These are phyloP conservation scores for Oplegnathus fasciatus DNA, from an alignment of 2,113 vertebrate species.

Conservation along the genomic window DNA sequence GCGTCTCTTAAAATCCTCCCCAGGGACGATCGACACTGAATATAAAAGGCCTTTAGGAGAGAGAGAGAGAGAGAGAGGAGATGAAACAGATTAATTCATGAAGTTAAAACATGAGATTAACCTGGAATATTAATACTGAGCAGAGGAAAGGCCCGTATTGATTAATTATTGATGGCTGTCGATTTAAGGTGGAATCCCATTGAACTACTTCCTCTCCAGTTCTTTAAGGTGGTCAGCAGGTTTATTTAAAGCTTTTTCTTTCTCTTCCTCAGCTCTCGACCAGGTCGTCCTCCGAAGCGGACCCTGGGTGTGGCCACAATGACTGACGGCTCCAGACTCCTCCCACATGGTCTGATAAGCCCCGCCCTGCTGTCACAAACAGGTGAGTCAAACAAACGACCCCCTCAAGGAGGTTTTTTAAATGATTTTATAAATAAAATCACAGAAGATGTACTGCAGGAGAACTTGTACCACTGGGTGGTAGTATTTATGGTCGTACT, in stretches of 20 bases:
- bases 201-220: background rate
- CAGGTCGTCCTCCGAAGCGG: constrained; percentile 93
- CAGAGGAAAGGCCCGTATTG: background rate
- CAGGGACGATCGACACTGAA: background rate
- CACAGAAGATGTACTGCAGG: no score
- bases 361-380: constrained; percentile 90
- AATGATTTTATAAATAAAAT: no score
- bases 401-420: background rate
- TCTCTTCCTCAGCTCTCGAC: constrained; percentile 87
- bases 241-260: constrained; percentile 23
- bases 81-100: constrained; percentile 37
- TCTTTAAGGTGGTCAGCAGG: background rate
- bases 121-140: constrained; percentile 25
- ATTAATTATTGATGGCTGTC: background rate
- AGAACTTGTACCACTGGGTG: no score
- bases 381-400: constrained; percentile 40
- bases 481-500: no score
- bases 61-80: constrained; percentile 6
- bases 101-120: constrained; percentile 25
- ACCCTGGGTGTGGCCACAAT: constrained; percentile 87
- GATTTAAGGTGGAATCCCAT: background rate
- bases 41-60: background rate
- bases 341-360: constrained; percentile 86
- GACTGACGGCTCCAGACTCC: constrained; percentile 88
- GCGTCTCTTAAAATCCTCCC: background rate